Percentiles rank a stretch among this genome's conserved stretches.
phyloP scores from a whole-genome alignment of 2,888 invertebrate species.

The Cyclophora punctaria region DNA sequence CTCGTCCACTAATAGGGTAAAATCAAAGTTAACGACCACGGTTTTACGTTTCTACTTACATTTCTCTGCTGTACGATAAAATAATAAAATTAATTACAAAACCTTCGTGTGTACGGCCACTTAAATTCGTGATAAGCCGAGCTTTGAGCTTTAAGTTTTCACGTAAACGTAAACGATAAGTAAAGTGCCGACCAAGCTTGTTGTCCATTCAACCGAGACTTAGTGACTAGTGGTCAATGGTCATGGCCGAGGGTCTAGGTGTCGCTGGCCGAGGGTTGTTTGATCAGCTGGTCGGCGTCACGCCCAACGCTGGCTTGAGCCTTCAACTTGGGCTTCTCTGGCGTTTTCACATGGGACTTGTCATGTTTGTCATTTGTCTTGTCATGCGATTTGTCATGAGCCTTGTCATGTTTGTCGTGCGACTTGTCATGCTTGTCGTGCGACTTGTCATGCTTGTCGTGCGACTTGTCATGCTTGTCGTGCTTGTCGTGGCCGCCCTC shows the following conservation, averaged over 20 bases:
- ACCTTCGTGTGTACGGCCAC: no score
- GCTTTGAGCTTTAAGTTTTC: no score
- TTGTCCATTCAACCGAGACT: no score
- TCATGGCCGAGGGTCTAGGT: constrained; percentile 46
- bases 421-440: constrained; percentile 18
- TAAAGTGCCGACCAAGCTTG: no score
- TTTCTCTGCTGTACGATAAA: no score
- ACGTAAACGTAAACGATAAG: no score
- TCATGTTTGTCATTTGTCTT: constrained; percentile 9
- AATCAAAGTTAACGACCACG: no score
- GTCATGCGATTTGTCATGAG: constrained; percentile 7
- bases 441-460: constrained; percentile 14
- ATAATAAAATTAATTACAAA: no score
- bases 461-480: constrained; percentile 16
- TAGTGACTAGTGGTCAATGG: constrained; percentile 5
- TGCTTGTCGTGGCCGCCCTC: constrained; percentile 41
- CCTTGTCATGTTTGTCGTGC: constrained; percentile 15
- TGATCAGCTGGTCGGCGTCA: constrained; percentile 74
- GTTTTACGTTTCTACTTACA: no score
- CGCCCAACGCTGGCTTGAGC: constrained; percentile 67
- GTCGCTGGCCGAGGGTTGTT: constrained; percentile 64
- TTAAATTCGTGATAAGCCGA: no score
- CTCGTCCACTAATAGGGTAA: no score
- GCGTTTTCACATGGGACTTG: background rate
- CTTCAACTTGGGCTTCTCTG: constrained; percentile 50